Conservation (phyloP, 2,888 invertebrate species). For the Oligia latruncula region DNA sequence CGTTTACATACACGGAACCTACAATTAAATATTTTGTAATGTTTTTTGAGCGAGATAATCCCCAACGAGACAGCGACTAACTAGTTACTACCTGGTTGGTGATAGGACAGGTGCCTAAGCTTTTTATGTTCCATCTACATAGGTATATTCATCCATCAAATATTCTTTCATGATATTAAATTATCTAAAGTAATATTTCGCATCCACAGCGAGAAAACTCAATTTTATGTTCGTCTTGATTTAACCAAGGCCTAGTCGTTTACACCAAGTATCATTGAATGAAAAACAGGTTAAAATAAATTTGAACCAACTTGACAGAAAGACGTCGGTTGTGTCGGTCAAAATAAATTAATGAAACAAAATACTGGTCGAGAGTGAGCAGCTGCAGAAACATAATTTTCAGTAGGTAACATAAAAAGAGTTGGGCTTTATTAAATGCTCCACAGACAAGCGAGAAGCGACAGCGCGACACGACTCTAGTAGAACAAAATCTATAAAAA, state of each 20-base stretch:
- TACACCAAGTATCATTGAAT: background rate
- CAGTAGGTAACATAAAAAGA: background rate
- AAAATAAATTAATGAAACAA: constrained; percentile 24
- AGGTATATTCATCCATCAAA: background rate
- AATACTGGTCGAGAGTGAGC: constrained; percentile 6
- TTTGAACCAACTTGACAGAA: constrained; percentile 20
- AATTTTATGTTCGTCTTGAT: constrained; percentile 9
- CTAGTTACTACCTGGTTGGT: background rate
- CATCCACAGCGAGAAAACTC: background rate
- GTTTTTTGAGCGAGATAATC: background rate
- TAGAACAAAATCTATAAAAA: background rate
- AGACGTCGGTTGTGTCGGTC: constrained; percentile 7
- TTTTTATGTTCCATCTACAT: background rate
- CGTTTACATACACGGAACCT: background rate
- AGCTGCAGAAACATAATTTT: background rate
- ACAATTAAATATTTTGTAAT: background rate
- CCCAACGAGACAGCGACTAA: too few relatives aligned
- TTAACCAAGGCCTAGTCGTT: background rate
- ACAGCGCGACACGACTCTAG: background rate
- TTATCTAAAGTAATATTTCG: constrained; percentile 8
- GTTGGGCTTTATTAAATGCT: background rate
- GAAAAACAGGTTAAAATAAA: constrained; percentile 36
- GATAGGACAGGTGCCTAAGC: background rate
- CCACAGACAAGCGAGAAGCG: too few relatives aligned
- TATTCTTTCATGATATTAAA: background rate